Percentiles rank a stretch among this genome's conserved stretches.
These are phyloP conservation scores for Plagodis pulveraria DNA, from an alignment of 2,888 invertebrate genomes.

Conservation along the genomic window DNA sequence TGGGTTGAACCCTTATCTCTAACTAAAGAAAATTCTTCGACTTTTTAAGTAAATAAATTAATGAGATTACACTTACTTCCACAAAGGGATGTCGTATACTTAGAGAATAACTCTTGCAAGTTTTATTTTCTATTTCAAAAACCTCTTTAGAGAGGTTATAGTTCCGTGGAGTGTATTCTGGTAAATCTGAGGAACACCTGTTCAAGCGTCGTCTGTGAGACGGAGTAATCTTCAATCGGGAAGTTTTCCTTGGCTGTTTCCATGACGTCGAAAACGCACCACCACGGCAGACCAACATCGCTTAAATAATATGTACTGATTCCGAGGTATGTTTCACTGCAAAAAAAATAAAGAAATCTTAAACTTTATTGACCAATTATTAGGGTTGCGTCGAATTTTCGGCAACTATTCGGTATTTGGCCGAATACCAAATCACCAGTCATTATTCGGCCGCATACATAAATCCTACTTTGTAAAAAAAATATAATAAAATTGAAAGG, in stretches of 20 bases:
- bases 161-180: conserved; percentile 47
- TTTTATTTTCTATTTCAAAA: not conserved
- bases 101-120: not conserved
- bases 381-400: too few relatives aligned
- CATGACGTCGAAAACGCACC: conserved; percentile 88
- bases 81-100: conserved; percentile 6
- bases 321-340: conserved; percentile 88
- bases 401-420: too few relatives aligned
- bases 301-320: conserved; percentile 89
- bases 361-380: too few relatives aligned
- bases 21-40: too few relatives aligned
- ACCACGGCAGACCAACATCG: conserved; percentile 86
- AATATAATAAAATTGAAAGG: too few relatives aligned
- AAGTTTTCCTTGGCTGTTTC: conserved; percentile 83
- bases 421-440: not conserved
- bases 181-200: conserved; percentile 90
- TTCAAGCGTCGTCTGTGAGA: conserved; percentile 92
- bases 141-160: conserved; percentile 4
- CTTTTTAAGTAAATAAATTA: conserved; percentile 3
- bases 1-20: too few relatives aligned
- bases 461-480: too few relatives aligned
- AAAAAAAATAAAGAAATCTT: too few relatives aligned
- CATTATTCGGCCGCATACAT: too few relatives aligned
- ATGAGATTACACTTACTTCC: conserved; percentile 12
- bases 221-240: conserved; percentile 91